Evolutionary conservation across 2,113 vertebrate species (phyloP).

Genomic region (Phrynosoma platyrhinos): DNA sequence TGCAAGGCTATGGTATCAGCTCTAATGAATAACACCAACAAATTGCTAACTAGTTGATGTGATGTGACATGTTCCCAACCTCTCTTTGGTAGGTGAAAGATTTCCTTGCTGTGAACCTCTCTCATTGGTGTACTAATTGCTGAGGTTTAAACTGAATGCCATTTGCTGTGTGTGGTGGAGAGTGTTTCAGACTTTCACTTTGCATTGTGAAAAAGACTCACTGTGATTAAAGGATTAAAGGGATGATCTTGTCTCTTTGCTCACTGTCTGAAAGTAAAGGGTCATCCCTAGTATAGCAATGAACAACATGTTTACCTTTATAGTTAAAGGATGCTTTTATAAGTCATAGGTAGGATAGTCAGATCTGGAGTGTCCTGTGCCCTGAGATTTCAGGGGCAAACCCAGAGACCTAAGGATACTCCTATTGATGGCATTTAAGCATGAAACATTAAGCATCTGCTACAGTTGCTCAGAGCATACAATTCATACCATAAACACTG

Average conservation of each 20-base stretch:
- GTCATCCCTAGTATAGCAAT: no score
- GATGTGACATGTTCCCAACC: not conserved
- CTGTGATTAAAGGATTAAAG: no score
- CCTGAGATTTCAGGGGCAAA: no score
- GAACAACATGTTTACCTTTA: no score
- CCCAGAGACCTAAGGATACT: no score
- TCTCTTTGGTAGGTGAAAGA: not conserved
- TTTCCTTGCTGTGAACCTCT: not conserved
- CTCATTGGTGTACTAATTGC: not conserved
- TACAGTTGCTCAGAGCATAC: no score
- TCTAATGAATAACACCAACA: not conserved
- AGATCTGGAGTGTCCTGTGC: no score
- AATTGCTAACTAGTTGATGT: not conserved
- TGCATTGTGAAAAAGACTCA: not conserved
- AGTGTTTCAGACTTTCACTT: not conserved
- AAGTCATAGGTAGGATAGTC: not conserved
- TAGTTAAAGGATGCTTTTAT: not conserved
- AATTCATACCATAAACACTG: no score
- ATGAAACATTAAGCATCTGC: no score
- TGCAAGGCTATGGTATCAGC: not conserved
- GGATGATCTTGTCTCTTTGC: not conserved
- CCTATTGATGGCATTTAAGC: no score
- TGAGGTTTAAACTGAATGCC: not conserved
- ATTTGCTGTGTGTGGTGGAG: no score
- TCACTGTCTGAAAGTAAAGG: not conserved